Percentiles rank a stretch among this genome's conserved stretches.
Conservation (phyloP, 2,888 invertebrate genomes). For the Pollenia amentaria region DNA sequence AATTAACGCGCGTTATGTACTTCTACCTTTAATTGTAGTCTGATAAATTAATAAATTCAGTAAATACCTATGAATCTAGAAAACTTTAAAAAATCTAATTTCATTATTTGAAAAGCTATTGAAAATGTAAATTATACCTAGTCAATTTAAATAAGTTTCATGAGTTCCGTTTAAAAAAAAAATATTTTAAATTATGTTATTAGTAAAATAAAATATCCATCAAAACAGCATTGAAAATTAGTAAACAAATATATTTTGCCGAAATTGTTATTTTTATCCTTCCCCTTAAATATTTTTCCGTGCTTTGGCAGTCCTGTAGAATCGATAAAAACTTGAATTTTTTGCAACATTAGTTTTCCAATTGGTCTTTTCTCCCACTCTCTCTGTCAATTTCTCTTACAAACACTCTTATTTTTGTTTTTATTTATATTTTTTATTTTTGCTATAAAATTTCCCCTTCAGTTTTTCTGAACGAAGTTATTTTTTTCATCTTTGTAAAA, state of each 20-base stretch:
- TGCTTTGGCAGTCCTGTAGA: constrained; percentile 51
- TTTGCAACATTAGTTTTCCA: constrained; percentile 47
- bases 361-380: constrained; percentile 27
- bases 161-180: too few relatives aligned
- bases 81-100: too few relatives aligned
- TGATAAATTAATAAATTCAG: too few relatives aligned
- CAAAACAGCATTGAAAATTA: not conserved
- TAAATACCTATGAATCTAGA: too few relatives aligned
- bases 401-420: constrained; percentile 17
- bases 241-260: not conserved
- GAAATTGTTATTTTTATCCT: not conserved
- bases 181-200: too few relatives aligned
- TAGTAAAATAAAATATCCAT: too few relatives aligned
- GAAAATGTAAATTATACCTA: too few relatives aligned
- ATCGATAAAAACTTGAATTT: constrained; percentile 54
- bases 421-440: constrained; percentile 19
- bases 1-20: too few relatives aligned
- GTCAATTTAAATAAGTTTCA: too few relatives aligned
- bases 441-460: constrained; percentile 49
- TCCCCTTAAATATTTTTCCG: not conserved
- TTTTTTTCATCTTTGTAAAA: constrained; percentile 19
- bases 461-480: constrained; percentile 58
- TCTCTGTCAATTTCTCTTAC: constrained; percentile 20
- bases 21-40: too few relatives aligned
- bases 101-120: too few relatives aligned